Conservation (phyloP, 2,113 vertebrate genomes). For the Gymnocephalus cernua region DNA sequence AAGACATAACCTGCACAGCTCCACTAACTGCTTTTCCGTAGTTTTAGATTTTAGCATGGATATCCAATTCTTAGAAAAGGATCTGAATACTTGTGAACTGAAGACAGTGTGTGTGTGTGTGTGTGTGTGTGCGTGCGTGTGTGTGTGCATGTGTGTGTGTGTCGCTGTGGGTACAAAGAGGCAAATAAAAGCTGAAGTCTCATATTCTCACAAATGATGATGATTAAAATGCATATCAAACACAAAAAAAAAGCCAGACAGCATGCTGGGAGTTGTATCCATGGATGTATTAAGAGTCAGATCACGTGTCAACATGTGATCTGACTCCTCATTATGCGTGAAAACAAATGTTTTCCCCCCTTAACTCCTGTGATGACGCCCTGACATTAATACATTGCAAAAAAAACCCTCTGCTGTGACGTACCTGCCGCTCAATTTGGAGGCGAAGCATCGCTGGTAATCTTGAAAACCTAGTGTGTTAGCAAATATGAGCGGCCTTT, state of each 20-base stretch:
- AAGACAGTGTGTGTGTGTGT: fast-evolving
- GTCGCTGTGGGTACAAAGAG: neutral
- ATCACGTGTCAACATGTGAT: conserved; percentile 40
- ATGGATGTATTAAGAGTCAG: conserved; percentile 10
- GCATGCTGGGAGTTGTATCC: conserved; percentile 23
- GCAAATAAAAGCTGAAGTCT: neutral
- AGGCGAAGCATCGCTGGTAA: neutral
- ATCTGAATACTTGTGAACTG: neutral
- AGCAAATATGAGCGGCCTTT: neutral
- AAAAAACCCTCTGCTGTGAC: neutral
- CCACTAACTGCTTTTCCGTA: neutral
- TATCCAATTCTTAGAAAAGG: neutral
- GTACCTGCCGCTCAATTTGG: neutral
- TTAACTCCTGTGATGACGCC: neutral
- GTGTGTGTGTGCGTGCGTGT: too few species aligned
- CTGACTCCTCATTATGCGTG: conserved; percentile 25
- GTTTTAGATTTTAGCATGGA: neutral
- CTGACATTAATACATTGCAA: neutral
- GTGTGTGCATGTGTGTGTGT: too few species aligned
- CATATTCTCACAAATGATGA: conserved; percentile 24
- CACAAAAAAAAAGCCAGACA: neutral
- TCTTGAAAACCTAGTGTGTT: neutral
- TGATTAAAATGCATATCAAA: conserved; percentile 45
- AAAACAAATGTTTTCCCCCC: too few species aligned
- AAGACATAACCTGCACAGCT: conserved; percentile 2